A percentile compares a stretch with the other conserved stretches of the same genome.
These are phyloP conservation scores for Halcyon senegalensis DNA, from an alignment of 2,113 vertebrate species.

Conservation along the genomic window DNA sequence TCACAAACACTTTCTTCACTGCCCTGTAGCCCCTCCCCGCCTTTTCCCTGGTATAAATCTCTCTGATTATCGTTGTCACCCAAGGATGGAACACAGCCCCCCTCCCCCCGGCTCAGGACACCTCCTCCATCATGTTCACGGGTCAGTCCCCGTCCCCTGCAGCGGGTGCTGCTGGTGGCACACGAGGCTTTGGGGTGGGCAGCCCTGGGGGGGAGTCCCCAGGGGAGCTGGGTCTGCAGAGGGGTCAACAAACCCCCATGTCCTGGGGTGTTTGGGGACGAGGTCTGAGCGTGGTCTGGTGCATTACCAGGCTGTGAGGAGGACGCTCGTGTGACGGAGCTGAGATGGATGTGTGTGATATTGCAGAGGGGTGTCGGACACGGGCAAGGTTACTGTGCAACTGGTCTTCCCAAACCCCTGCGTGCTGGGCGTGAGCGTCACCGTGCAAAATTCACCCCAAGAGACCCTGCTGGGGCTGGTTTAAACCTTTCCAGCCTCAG, in stretches of 20 bases:
- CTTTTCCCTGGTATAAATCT: neutral
- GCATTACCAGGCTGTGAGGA: rapidly evolving
- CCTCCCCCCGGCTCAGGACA: neutral
- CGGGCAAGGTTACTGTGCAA: neutral
- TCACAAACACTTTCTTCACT: neutral
- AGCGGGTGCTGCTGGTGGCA: neutral
- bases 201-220: neutral
- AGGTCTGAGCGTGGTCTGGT: neutral
- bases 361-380: neutral
- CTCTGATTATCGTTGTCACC: neutral
- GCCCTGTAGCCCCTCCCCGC: neutral
- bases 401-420: neutral
- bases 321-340: neutral
- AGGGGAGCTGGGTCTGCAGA: neutral
- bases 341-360: rapidly evolving
- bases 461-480: rapidly evolving
- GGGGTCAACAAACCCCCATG: neutral
- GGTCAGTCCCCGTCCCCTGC: no score
- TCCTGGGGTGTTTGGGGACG: neutral
- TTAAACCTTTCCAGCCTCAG: neutral
- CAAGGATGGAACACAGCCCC: neutral
- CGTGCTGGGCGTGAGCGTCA: rapidly evolving
- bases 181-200: neutral
- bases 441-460: rapidly evolving
- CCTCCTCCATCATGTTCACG: neutral